Evolutionary conservation across 1,140 invertebrate genomes (phyloP), one percentile per base, ranked within the genome.

Genomic region (Ericerus pela): DNA sequence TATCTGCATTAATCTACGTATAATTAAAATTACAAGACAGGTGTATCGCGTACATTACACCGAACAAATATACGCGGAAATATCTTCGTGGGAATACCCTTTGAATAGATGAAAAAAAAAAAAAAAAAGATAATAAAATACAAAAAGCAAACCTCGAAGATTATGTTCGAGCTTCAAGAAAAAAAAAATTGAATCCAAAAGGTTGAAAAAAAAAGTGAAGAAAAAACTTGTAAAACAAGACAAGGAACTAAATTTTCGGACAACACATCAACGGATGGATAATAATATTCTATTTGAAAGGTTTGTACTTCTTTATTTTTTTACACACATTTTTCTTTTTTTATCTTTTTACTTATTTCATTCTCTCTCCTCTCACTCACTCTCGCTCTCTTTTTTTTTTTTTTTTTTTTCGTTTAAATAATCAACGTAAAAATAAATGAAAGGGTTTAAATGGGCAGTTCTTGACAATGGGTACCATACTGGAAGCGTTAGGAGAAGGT

Each of bases 381-480:
- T n/a, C n/a, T n/a, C n/a, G n/a, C n/a, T n/a, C n/a, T n/a, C n/a
- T n/a, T n/a, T n/a, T n/a, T n/a, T n/a, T n/a, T n/a, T n/a, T n/a
- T n/a, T n/a, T n/a, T n/a, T n/a, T n/a, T n/a, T n/a, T n/a, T n/a
- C n/a, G n/a, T n/a, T n/a, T n/a, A n/a, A n/a, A n/a, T n/a, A n/a
- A n/a, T n/a, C n/a, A n/a, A n/a, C n/a, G n/a, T n/a, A n/a, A n/a
- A n/a, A 24, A 47, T 47, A 24, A 47, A 12, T 24, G 18, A 47
- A 47, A 24, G 41, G 30, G 30, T 33, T 33, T 8, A 33, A 33
- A n/a, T 33, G 30, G 41, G 41, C 41, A 47, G 41, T 47, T 47
- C 20, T n/a, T 47, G 18, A 47, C 41, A 47, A 47, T 47, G n/a
- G 26, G 41, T 47, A 24, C 41, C 41, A 47, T 47, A 47, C 41